Evolutionary conservation across 2,888 invertebrate genomes (phyloP), one percentile per base, ranked within the genome.

Genomic region (Scaptomyza tumidula): DNA sequence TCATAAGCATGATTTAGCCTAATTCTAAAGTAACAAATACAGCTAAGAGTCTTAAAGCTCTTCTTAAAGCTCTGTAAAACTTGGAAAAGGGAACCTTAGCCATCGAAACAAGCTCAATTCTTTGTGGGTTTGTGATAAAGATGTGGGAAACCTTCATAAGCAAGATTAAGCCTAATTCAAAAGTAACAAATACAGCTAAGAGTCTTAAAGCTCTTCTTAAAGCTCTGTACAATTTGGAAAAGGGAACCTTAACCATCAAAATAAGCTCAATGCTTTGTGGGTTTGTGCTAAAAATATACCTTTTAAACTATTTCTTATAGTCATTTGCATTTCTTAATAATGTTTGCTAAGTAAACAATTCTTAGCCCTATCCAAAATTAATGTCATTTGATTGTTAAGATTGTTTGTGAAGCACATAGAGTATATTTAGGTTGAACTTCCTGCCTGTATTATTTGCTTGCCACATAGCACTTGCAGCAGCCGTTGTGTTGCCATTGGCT

Each of bases 381-480:
- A 39, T 16, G 1, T 31, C n/a, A 19, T 14, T 24, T 4, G 16
- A 9, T 33, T 1, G 5, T 7, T 9, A 11, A 1, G 16, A 9
- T 33, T 1, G 5, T 7, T 9, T 31, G 1, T 13, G 5, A 4
- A 6, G n/a, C 5, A 11, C 31, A 6, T 10, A 70, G 49, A 55
- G 58, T 72, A 72, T 59, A 7, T 24, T 10, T 2, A 4, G 33
- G 75, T 53, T 14, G n/a, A 11, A 11, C 9, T 29, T 11, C 14
- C 50, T n/a, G 7, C 2, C 6, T 9, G 37, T 37, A 14, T n/a
- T n/a, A 6, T 13, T 46, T 16, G 14, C 9, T 29, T 46, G 39
- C 60, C 10, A 31, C 33, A 14, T 33, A 53, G 76, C 82, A 87
- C 88, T 87, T 85, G 82, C 86, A 81, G 79, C 82, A 80, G 71